A percentile compares a stretch with the other conserved stretches of the same genome.
Conservation (phyloP, 1,140 invertebrate species). For the Bicyclus anynana region DNA sequence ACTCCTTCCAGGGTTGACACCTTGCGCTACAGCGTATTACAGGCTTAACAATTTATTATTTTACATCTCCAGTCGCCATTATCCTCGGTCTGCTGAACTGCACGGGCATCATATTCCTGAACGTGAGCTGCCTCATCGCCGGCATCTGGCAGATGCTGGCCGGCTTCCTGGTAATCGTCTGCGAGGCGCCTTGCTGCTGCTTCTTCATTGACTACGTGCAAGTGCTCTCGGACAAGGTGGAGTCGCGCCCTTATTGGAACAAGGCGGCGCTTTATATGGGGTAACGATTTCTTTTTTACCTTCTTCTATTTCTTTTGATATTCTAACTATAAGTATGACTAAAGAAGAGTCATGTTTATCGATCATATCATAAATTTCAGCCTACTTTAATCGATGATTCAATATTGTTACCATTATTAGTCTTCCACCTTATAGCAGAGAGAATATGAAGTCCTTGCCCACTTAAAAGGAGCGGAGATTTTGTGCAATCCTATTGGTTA, state of each 20-base stretch:
- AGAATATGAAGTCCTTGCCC: too few relatives aligned
- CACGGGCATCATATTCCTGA: slow-evolving; percentile 82
- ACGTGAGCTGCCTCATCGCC: slow-evolving; percentile 84
- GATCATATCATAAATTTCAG: too few relatives aligned
- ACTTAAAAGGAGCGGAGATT: too few relatives aligned
- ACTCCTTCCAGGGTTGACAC: too few relatives aligned
- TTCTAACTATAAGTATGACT: too few relatives aligned
- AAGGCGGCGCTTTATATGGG: slow-evolving; percentile 90
- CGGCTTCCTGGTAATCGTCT: slow-evolving; percentile 89
- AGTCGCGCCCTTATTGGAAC: slow-evolving; percentile 92
- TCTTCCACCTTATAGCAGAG: too few relatives aligned
- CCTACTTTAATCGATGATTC: too few relatives aligned
- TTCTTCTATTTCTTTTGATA: too few relatives aligned
- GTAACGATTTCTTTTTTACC: slow-evolving; percentile 82
- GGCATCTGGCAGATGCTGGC: slow-evolving; percentile 94
- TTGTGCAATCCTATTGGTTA: too few relatives aligned
- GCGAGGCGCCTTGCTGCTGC: slow-evolving; percentile 97
- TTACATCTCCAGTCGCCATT: slow-evolving; percentile 86
- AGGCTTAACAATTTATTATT: not conserved
- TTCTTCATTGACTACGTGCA: slow-evolving; percentile 96
- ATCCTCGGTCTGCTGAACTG: slow-evolving; percentile 90
- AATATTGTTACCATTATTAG: too few relatives aligned
- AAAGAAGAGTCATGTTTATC: too few relatives aligned
- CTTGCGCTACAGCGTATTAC: too few relatives aligned
- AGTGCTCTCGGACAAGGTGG: slow-evolving; percentile 87